Conservation (phyloP, 2,113 vertebrate genomes). For the Etia nguti region DNA sequence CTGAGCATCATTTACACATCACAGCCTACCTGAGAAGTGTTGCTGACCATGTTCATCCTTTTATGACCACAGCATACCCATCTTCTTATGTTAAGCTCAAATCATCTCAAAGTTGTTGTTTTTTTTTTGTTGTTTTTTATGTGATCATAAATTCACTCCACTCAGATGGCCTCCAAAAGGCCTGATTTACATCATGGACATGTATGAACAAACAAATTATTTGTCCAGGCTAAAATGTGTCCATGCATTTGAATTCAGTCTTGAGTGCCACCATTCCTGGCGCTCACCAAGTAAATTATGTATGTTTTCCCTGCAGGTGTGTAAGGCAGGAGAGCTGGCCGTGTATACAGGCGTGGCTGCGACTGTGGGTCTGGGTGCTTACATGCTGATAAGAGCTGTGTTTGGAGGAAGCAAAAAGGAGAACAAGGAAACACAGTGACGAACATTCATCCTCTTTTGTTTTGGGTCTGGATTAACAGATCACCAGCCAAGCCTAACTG, state of each 20-base stretch:
- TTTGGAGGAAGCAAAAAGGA: neutral
- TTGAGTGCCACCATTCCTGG: neutral
- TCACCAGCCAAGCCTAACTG: slow-evolving; percentile 11
- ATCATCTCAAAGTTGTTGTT: no score
- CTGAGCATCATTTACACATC: no score
- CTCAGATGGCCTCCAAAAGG: no score
- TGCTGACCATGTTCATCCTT: no score
- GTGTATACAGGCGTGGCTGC: neutral
- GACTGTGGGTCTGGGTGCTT: neutral
- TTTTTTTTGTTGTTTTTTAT: no score
- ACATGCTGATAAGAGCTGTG: neutral
- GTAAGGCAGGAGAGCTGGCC: neutral
- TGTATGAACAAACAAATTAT: neutral
- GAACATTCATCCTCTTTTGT: neutral
- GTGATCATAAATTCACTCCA: no score
- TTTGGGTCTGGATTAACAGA: neutral
- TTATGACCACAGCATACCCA: no score
- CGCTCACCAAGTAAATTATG: neutral
- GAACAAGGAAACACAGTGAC: neutral
- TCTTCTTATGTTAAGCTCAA: no score
- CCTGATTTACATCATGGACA: no score
- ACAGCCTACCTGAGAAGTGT: no score
- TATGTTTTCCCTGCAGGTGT: neutral
- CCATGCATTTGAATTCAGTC: neutral
- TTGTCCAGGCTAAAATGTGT: neutral